phyloP scores from a whole-genome alignment of 2,113 vertebrate genomes.

The Colinus virginianus region DNA sequence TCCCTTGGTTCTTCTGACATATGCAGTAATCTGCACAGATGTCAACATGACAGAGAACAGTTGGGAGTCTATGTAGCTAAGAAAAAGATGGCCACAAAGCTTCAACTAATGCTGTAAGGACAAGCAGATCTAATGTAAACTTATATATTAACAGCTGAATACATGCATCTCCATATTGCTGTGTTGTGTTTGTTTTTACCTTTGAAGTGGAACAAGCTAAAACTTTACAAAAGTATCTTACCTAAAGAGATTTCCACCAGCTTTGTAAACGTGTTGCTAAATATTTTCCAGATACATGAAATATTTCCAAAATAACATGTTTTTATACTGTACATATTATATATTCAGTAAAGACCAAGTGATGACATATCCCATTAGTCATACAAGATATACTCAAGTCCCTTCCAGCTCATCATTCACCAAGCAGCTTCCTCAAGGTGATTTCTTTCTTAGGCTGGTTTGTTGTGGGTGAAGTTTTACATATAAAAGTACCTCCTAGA shows the following conservation, averaged over 20 bases:
- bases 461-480: conserved; percentile 61
- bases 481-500: conserved; percentile 29
- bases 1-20: neutral
- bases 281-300: neutral
- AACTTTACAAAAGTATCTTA: neutral
- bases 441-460: conserved; percentile 55
- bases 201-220: neutral
- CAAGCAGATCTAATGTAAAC: neutral
- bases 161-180: neutral
- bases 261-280: neutral
- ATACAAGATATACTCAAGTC: neutral
- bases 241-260: neutral
- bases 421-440: conserved; percentile 20
- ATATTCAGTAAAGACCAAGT: neutral
- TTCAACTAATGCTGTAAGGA: neutral
- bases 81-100: neutral
- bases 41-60: neutral
- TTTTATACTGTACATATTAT: conserved; percentile 17
- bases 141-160: neutral
- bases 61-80: neutral
- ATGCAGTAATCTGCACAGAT: neutral
- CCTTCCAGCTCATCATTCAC: neutral
- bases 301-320: neutral
- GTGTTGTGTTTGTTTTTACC: neutral
- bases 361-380: conserved; percentile 27